Percentiles rank a stretch among this genome's conserved stretches.
Conservation (phyloP, 2,888 invertebrate species). For the Acleris literana region DNA sequence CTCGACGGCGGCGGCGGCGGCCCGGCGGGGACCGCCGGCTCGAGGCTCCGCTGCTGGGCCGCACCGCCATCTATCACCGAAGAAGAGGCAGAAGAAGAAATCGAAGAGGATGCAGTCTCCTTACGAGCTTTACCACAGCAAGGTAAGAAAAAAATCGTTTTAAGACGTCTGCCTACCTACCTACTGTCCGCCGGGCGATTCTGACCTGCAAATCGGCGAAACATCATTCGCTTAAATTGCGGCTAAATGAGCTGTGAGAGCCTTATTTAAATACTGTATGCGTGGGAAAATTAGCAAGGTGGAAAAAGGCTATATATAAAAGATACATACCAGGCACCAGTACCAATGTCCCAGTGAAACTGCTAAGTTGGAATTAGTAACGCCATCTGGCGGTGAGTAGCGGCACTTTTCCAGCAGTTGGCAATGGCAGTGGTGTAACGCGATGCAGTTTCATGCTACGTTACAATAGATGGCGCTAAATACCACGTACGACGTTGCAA, state of each 20-base stretch:
- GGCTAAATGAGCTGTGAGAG: too few relatives aligned
- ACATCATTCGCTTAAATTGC: too few relatives aligned
- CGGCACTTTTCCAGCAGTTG: slow-evolving; percentile 11
- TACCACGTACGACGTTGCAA: not conserved
- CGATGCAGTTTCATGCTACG: slow-evolving; percentile 37
- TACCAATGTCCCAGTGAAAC: too few relatives aligned
- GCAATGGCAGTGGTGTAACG: not conserved
- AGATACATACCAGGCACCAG: too few relatives aligned
- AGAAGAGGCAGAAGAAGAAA: slow-evolving; percentile 85
- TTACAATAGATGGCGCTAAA: slow-evolving; percentile 50
- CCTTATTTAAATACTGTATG: too few relatives aligned
- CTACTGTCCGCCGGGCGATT: too few relatives aligned
- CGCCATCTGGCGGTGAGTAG: slow-evolving; percentile 54
- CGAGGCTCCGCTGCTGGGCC: slow-evolving; percentile 83
- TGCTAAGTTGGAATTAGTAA: too few relatives aligned
- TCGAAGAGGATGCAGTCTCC: slow-evolving; percentile 86
- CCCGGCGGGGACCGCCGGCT: slow-evolving; percentile 84
- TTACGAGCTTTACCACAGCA: slow-evolving; percentile 84
- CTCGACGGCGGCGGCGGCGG: slow-evolving; percentile 88
- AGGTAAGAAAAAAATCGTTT: slow-evolving; percentile 74
- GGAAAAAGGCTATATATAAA: too few relatives aligned
- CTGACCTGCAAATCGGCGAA: too few relatives aligned
- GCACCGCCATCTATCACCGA: slow-evolving; percentile 87
- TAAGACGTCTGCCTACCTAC: not conserved
- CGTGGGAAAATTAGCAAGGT: too few relatives aligned